phyloP scores from a whole-genome alignment of 2,888 invertebrate genomes.

The Ecdyonurus torrentis region DNA sequence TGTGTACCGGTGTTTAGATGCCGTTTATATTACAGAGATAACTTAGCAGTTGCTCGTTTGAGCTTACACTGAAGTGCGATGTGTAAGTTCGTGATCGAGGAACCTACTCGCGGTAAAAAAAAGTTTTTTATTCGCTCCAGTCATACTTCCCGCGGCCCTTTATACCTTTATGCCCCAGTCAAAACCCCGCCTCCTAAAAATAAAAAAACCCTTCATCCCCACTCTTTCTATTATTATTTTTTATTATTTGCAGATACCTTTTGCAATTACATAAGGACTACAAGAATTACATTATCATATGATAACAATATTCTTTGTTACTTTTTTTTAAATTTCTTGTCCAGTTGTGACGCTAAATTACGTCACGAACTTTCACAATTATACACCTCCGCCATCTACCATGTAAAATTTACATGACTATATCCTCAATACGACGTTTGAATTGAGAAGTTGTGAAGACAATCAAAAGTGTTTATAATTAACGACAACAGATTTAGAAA shows the following conservation, averaged over 20 bases:
- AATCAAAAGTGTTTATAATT: too few relatives aligned
- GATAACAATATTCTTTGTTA: background rate
- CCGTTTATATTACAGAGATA: too few relatives aligned
- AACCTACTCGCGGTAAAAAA: background rate
- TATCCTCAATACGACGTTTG: too few relatives aligned
- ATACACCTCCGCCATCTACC: background rate
- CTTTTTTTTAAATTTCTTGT: background rate
- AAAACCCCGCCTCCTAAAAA: background rate
- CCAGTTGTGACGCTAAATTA: background rate
- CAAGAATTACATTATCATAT: background rate
- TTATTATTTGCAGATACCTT: background rate
- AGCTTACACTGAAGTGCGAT: too few relatives aligned
- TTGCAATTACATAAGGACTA: background rate
- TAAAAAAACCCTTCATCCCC: background rate
- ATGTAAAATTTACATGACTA: too few relatives aligned
- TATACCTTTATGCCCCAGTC: background rate
- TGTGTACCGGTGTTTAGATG: background rate
- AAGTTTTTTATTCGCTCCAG: background rate
- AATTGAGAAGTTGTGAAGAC: too few relatives aligned
- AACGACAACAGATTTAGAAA: too few relatives aligned
- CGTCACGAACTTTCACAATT: background rate
- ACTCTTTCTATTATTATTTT: background rate
- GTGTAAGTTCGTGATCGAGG: too few relatives aligned
- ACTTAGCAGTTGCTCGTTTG: too few relatives aligned
- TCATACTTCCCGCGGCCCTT: background rate